These are phyloP conservation scores for Monarcha castaneiventris DNA, from an alignment of 2,113 vertebrate genomes.

Conservation along the genomic window DNA sequence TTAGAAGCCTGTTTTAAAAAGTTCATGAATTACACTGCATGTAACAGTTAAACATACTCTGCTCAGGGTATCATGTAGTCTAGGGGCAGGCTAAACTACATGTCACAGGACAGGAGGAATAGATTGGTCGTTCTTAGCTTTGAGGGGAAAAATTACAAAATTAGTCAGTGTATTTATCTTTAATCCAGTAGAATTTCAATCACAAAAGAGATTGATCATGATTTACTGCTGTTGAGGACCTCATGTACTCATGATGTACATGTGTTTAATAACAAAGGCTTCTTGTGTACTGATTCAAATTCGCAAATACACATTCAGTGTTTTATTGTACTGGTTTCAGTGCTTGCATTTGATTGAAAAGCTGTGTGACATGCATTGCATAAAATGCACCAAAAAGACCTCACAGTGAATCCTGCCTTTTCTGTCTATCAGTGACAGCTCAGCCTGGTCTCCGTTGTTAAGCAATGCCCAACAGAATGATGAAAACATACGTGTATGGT, in stretches of 20 bases:
- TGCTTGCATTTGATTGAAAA: not conserved
- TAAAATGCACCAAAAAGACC: not conserved
- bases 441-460: not conserved
- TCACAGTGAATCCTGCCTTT: not conserved
- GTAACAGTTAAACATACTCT: not conserved
- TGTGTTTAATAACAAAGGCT: not conserved
- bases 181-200: not conserved
- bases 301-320: not conserved
- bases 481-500: not conserved
- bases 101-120: not conserved
- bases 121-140: not conserved
- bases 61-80: not conserved
- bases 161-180: not conserved
- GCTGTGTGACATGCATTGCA: not conserved
- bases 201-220: not conserved
- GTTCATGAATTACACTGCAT: not conserved
- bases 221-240: not conserved
- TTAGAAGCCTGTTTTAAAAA: not conserved
- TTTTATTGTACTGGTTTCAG: not conserved
- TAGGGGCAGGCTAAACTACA: not conserved
- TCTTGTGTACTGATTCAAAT: not conserved
- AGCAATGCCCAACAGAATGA: not conserved
- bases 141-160: not conserved
- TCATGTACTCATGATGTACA: not conserved
- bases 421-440: not conserved